Evolutionary conservation across 1,140 invertebrate genomes (phyloP).

Genomic region (Penaeus chinensis): DNA sequence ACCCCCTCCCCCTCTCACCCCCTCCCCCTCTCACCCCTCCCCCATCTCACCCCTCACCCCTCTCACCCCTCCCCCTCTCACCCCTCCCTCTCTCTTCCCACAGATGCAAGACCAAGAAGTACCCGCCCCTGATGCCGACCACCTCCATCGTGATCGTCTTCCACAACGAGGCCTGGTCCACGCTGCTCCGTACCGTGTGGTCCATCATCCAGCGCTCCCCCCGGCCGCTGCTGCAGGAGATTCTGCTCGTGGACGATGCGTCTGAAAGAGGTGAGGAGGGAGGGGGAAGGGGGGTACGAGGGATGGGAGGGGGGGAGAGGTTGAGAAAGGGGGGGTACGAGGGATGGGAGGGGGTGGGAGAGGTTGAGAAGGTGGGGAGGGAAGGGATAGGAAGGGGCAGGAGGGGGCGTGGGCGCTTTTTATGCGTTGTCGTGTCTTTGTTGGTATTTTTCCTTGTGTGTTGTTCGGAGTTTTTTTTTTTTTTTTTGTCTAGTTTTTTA

Average conservation of each 20-base stretch:
- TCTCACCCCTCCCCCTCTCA: no score
- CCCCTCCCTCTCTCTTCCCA: no score
- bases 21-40: fast-evolving
- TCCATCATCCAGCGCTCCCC: conserved; percentile 96
- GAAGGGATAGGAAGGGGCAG: neutral
- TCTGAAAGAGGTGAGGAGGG: conserved; percentile 83
- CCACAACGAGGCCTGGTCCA: conserved; percentile 99
- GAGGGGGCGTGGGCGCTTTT: no score
- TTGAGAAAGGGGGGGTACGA: no score
- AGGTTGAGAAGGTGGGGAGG: no score
- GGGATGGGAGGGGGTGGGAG: no score
- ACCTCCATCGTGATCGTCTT: conserved; percentile 97
- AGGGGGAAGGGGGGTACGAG: neutral
- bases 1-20: no score
- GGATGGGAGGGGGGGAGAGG: neutral
- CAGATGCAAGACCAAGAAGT: conserved; percentile 78
- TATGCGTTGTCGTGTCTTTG: no score
- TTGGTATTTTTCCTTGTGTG: no score
- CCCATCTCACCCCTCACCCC: no score
- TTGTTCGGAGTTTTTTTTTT: no score
- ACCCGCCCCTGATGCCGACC: conserved; percentile 82
- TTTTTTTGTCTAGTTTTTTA: neutral
- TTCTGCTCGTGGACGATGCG: conserved; percentile 95
- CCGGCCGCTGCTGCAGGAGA: conserved; percentile 85
- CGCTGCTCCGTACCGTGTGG: conserved; percentile 93